These are phyloP conservation scores for Nowickia ferox DNA, from an alignment of 2,888 invertebrate species.

Conservation along the genomic window DNA sequence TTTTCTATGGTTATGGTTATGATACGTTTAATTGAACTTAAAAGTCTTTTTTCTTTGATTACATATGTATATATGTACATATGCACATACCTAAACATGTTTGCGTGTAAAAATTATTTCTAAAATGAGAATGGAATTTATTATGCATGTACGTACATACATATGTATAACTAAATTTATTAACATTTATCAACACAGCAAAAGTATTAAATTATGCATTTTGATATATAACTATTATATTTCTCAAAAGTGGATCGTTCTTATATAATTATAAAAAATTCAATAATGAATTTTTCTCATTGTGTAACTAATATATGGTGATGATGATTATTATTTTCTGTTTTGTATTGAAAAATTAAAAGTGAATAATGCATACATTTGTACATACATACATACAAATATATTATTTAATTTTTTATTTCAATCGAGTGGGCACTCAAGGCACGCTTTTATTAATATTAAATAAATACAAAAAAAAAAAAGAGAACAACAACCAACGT, in stretches of 20 bases:
- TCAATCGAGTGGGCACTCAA: conserved; percentile 69
- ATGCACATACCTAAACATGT: too few species aligned
- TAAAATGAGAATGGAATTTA: too few species aligned
- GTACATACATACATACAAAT: too few species aligned
- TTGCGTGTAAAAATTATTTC: too few species aligned
- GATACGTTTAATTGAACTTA: too few species aligned
- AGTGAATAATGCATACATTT: too few species aligned
- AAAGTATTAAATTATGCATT: conserved; percentile 47
- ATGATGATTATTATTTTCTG: conserved; percentile 9
- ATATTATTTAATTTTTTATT: conserved; percentile 23
- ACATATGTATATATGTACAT: too few species aligned
- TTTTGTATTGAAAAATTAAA: conserved; percentile 40
- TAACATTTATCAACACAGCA: conserved; percentile 43
- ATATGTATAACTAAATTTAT: neutral
- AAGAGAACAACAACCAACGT: conserved; percentile 48
- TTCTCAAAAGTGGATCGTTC: conserved; percentile 7
- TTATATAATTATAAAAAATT: conserved; percentile 3
- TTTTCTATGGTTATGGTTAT: too few species aligned
- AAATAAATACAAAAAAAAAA: conserved; percentile 17
- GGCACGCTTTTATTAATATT: conserved; percentile 66
- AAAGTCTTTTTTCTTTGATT: too few species aligned
- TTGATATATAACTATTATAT: conserved; percentile 6
- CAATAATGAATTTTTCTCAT: conserved; percentile 22
- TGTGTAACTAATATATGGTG: neutral
- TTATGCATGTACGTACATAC: too few species aligned